A percentile compares a stretch with the other conserved stretches of the same genome.
Evolutionary conservation across 2,113 vertebrate genomes (phyloP).

Genomic region (Platycercus adscitus): DNA sequence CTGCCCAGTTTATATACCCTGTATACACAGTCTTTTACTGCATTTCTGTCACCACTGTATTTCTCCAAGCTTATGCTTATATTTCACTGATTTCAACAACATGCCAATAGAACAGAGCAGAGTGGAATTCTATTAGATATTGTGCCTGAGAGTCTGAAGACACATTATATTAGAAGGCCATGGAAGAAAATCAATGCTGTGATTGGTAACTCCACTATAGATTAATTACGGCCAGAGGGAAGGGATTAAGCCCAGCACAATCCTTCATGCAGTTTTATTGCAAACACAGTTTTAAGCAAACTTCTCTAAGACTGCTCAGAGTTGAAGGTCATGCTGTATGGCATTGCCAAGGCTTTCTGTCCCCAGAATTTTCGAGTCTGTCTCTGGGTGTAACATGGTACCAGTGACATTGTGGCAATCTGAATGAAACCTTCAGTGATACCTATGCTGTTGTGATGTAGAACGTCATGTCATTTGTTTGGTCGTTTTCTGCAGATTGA

Average conservation of each 20-base stretch:
- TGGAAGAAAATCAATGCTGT: constrained; percentile 9
- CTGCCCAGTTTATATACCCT: not conserved
- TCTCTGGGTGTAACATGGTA: not conserved
- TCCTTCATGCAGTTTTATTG: constrained; percentile 14
- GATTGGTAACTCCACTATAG: not conserved
- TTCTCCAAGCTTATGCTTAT: not conserved
- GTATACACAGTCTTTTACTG: not conserved
- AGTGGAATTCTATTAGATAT: not conserved
- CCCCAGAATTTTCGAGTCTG: not conserved
- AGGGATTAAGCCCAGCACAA: constrained; percentile 25
- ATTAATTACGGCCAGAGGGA: constrained; percentile 45
- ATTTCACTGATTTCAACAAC: not conserved
- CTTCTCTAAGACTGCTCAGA: not conserved
- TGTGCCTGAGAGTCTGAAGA: not conserved
- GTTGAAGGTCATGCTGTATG: not conserved
- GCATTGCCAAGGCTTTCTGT: not conserved
- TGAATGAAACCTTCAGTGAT: not conserved
- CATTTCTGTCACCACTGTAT: not conserved
- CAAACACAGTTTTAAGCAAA: not conserved
- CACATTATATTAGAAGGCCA: not conserved
- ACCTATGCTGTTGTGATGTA: not conserved
- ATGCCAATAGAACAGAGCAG: not conserved
- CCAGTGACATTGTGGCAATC: not conserved
- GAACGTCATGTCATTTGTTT: not conserved
- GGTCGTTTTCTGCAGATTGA: not conserved